Evolutionary conservation across 2,888 invertebrate species (phyloP), one percentile per base, ranked within the genome.

Genomic region (Trissoscelio sp.): DNA sequence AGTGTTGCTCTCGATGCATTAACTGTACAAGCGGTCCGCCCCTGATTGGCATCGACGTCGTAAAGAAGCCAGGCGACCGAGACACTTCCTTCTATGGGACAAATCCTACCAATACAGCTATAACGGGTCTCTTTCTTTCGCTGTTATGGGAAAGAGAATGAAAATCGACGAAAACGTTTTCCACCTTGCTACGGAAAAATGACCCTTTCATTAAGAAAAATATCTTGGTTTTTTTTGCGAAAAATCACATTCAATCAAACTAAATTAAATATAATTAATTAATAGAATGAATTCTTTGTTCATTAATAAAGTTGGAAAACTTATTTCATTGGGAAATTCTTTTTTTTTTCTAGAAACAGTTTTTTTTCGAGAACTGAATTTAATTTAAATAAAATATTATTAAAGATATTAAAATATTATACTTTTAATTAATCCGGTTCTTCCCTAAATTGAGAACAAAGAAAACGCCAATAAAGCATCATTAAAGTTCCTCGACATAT

Each of bases 51-150:
- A 82, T 75, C 75, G 67, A 72, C 79, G 58, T 60, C 77, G 60
- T 53, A 53, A 77, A 79, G 83, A 79, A 79, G 79, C 77, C 82
- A 67, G 69, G 57, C 82, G 79, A 77, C 79, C 72, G 69, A 75
- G 72, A 72, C 72, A 84, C 85, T 87, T 87, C 87, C 86, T 83
- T 88, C 84, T 87, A 87, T 86, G 87, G 88, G 84, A 83, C 79
- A 86, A 82, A 83, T 81, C 82, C 79, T 73, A 80, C 85, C 85
- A 82, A 88, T 87, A 86, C 86, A 86, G 83, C 82, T 82, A 37
- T 89, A 89, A 89, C 89, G 89, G 89, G 85, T 88, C 28, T 87
- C 85, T 81, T 83, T 85, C 85, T 79, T 64, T 60, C 16, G 42
- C 39, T 77, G 62, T 84, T 53, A 57, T 46, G 57, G 69, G 66